phyloP scores from a whole-genome alignment of 2,797 vertebrate species.

The Emydoidea blandingii region DNA sequence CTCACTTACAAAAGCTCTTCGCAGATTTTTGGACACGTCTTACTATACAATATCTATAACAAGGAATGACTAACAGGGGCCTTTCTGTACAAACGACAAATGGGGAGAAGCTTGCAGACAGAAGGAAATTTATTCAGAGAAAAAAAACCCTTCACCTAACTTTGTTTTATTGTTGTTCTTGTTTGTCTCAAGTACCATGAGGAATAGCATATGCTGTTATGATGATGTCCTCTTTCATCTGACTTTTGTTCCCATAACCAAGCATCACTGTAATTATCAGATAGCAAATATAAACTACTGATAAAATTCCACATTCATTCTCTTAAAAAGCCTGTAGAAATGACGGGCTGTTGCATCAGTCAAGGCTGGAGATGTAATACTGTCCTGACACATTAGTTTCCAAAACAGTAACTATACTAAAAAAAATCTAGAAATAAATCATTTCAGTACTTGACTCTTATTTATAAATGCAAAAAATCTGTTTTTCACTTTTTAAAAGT shows the following conservation, averaged over 20 bases:
- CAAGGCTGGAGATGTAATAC: slow-evolving; percentile 56
- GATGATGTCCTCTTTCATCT: slow-evolving; percentile 71
- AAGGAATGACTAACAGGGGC: slow-evolving; percentile 69
- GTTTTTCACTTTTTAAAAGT: slow-evolving; percentile 57
- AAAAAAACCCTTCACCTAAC: slow-evolving; percentile 74
- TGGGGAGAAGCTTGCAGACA: slow-evolving; percentile 66
- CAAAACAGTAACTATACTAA: slow-evolving; percentile 70
- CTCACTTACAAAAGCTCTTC: slow-evolving; percentile 72
- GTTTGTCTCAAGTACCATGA: slow-evolving; percentile 74
- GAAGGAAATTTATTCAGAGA: slow-evolving; percentile 77
- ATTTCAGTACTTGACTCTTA: slow-evolving; percentile 70
- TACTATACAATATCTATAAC: slow-evolving; percentile 68
- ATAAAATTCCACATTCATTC: slow-evolving; percentile 65
- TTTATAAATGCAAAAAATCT: slow-evolving; percentile 71
- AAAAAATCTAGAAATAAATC: slow-evolving; percentile 49
- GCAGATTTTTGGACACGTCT: slow-evolving; percentile 74
- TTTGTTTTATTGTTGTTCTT: slow-evolving; percentile 76
- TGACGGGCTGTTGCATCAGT: slow-evolving; percentile 62
- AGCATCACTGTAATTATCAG: slow-evolving; percentile 64
- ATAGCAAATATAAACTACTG: slow-evolving; percentile 66
- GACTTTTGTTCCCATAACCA: slow-evolving; percentile 71
- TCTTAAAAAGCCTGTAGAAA: slow-evolving; percentile 63
- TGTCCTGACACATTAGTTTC: slow-evolving; percentile 55
- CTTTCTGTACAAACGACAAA: slow-evolving; percentile 67
- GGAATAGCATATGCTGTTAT: slow-evolving; percentile 69